phyloP scores from a whole-genome alignment of 2,797 vertebrate species.

The Halcyon chelicuti region DNA sequence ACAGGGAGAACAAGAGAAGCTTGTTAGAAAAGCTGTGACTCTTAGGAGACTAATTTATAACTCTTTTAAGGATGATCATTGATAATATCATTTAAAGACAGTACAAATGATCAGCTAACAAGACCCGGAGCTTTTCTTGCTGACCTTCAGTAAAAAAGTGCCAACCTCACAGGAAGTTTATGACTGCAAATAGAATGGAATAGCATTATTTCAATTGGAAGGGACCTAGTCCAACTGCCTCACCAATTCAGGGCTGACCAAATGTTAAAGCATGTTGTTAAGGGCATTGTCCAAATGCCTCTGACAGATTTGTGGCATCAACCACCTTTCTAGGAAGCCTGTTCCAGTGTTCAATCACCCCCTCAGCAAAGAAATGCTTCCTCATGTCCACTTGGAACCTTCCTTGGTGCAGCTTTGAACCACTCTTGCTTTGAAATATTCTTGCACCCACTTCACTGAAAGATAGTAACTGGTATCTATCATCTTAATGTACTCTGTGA shows the following conservation, averaged over 20 bases:
- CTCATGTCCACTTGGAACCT: too few relatives aligned
- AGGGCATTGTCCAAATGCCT: too few relatives aligned
- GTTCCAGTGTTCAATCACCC: too few relatives aligned
- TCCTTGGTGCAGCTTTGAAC: too few relatives aligned
- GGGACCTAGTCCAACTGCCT: not conserved
- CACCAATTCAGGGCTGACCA: too few relatives aligned
- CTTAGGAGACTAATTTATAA: not conserved
- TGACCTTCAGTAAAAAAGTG: not conserved
- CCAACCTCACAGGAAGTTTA: not conserved
- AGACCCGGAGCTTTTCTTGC: not conserved
- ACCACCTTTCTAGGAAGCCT: too few relatives aligned
- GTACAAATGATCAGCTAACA: not conserved
- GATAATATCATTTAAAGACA: not conserved
- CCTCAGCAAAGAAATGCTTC: too few relatives aligned
- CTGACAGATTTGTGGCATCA: too few relatives aligned
- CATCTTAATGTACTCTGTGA: not conserved
- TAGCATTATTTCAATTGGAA: not conserved
- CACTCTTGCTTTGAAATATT: not conserved
- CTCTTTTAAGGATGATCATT: not conserved
- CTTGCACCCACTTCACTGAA: not conserved
- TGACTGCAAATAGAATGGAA: not conserved
- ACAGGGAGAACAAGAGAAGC: not conserved
- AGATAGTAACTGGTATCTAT: not conserved
- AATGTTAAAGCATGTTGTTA: too few relatives aligned
- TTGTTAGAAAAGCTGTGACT: not conserved